A percentile compares a stretch with the other conserved stretches of the same genome.
Conservation (phyloP, 1,140 invertebrate species). For the Scaptomyza graminum region DNA sequence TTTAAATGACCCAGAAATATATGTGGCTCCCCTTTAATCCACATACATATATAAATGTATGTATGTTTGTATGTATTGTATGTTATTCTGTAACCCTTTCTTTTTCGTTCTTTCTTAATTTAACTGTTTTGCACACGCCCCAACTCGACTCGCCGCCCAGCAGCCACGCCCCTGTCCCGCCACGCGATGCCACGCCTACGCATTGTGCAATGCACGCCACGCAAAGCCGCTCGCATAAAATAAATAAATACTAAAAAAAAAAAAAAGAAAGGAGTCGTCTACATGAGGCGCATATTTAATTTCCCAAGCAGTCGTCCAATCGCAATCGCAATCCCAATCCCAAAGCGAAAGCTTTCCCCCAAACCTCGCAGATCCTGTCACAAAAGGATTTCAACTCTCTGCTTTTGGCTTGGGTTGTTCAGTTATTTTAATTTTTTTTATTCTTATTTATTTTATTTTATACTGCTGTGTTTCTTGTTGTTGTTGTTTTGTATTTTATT, state of each 20-base stretch:
- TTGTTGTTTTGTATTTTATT: constrained; percentile 33
- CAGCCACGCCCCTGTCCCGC: constrained; percentile 3
- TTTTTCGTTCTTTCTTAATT: constrained; percentile 56
- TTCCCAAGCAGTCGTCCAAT: constrained; percentile 35
- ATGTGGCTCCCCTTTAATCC: constrained; percentile 15
- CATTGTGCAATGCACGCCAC: constrained; percentile 66
- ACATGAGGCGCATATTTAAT: constrained; percentile 80
- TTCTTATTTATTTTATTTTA: constrained; percentile 8
- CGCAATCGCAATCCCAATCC: neutral
- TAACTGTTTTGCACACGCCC: constrained; percentile 33
- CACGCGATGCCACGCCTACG: constrained; percentile 20
- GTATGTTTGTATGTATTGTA: constrained; percentile 26
- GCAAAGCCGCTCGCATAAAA: constrained; percentile 74
- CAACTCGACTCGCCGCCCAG: neutral
- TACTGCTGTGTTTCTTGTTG: constrained; percentile 7
- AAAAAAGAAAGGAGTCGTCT: constrained; percentile 42
- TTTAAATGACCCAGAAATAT: constrained; percentile 52
- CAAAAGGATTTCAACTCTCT: constrained; percentile 74
- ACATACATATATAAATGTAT: constrained; percentile 46
- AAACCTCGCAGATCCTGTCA: constrained; percentile 41
- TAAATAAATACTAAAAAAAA: constrained; percentile 60
- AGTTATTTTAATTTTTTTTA: constrained; percentile 37
- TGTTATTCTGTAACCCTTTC: constrained; percentile 23
- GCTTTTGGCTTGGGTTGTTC: constrained; percentile 41
- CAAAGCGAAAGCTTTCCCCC: neutral